phyloP scores from a whole-genome alignment of 2,113 vertebrate genomes.

The Aldabrachelys gigantea region DNA sequence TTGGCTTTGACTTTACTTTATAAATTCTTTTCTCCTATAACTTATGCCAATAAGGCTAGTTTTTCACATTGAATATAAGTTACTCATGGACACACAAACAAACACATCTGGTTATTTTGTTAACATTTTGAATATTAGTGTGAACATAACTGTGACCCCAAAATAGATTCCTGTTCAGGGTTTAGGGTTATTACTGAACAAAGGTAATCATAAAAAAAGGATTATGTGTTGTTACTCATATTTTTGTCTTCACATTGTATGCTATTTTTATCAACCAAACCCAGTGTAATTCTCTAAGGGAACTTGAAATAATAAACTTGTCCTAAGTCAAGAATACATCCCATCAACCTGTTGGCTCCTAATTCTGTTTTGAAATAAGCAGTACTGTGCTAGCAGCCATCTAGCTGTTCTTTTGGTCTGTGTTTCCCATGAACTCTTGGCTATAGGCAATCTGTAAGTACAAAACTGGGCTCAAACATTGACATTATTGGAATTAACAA shows the following conservation, averaged over 20 bases:
- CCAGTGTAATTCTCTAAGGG: conserved; percentile 44
- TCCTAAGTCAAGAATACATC: conserved; percentile 48
- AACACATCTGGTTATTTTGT: conserved; percentile 8
- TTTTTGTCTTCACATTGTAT: conserved; percentile 48
- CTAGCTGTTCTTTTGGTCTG: not conserved
- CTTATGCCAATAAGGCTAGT: not conserved
- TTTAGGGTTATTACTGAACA: conserved; percentile 36
- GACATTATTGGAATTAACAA: conserved; percentile 25
- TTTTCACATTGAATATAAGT: conserved; percentile 41
- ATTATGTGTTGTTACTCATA: conserved; percentile 47
- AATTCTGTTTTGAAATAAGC: conserved; percentile 46
- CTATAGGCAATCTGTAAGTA: not conserved
- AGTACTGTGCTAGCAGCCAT: not conserved
- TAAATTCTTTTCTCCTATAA: conserved; percentile 50
- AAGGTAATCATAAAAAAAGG: not conserved
- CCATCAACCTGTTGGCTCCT: conserved; percentile 42
- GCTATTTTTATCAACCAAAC: conserved; percentile 53
- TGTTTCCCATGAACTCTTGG: conserved; percentile 45
- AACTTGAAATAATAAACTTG: conserved; percentile 67
- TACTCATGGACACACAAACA: conserved; percentile 40
- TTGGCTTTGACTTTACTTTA: conserved; percentile 40
- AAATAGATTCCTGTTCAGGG: not conserved
- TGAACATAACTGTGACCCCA: conserved; percentile 31
- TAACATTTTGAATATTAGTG: conserved; percentile 45
- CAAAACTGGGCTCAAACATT: not conserved